These are phyloP conservation scores for Tragelaphus buxtoni DNA, from an alignment of 2,113 vertebrate species.

Conservation along the genomic window DNA sequence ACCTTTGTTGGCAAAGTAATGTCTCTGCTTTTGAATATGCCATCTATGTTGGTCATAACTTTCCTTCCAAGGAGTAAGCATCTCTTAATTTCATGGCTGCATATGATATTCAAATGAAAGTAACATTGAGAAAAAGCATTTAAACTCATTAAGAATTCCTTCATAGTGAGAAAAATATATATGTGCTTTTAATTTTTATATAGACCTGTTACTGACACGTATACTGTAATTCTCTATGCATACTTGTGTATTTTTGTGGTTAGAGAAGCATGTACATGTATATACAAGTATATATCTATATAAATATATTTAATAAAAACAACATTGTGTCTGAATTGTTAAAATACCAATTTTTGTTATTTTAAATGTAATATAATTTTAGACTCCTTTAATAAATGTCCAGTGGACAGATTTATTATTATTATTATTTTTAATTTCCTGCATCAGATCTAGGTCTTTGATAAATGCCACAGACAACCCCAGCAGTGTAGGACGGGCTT, in stretches of 20 bases:
- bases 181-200: not conserved
- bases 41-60: no score
- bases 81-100: no score
- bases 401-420: constrained; percentile 78
- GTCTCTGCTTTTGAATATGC: no score
- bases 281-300: not conserved
- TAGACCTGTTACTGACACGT: not conserved
- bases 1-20: no score
- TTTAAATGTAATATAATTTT: constrained; percentile 79
- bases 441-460: constrained; percentile 85
- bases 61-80: no score
- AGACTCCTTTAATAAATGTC: constrained; percentile 81
- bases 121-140: not conserved
- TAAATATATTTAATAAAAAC: constrained; percentile 31
- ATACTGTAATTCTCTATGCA: not conserved
- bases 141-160: not conserved
- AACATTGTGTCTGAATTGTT: constrained; percentile 52
- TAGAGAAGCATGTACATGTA: not conserved
- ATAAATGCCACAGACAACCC: constrained; percentile 88
- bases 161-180: constrained; percentile 3
- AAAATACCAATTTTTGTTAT: constrained; percentile 65
- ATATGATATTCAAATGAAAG: not conserved
- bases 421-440: constrained; percentile 83
- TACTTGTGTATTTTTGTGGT: not conserved
- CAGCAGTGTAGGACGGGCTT: constrained; percentile 82